phyloP scores from a whole-genome alignment of 2,113 vertebrate species.

The Elephantulus edwardii region DNA sequence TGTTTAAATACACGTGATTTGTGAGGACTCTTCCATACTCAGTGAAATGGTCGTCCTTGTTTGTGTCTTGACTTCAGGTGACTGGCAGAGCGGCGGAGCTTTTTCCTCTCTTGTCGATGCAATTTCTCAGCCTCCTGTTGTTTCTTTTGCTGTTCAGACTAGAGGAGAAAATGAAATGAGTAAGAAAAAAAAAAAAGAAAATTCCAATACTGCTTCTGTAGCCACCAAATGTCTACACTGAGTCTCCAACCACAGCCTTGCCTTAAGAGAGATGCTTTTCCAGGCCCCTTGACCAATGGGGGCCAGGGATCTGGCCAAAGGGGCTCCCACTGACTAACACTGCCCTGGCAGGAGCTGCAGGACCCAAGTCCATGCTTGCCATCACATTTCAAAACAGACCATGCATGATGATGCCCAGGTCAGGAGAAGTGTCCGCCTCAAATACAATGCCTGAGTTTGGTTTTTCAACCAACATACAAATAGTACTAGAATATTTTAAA shows the following conservation, averaged over 20 bases:
- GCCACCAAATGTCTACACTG: background rate
- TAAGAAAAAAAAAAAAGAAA: background rate
- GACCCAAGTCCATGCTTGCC: background rate
- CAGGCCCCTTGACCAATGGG: too few relatives aligned
- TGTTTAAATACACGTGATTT: background rate
- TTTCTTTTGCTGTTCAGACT: conserved; percentile 93
- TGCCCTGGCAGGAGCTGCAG: background rate
- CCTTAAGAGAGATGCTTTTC: background rate
- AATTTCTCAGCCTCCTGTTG: conserved; percentile 92
- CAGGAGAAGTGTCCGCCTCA: background rate
- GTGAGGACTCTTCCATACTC: conserved; percentile 2
- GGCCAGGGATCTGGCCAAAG: rapidly evolving
- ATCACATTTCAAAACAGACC: background rate
- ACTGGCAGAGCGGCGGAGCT: conserved; percentile 90
- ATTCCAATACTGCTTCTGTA: rapidly evolving
- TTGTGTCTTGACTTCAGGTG: conserved; percentile 85
- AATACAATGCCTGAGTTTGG: background rate
- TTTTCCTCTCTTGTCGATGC: conserved; percentile 93
- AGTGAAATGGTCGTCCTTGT: conserved; percentile 79
- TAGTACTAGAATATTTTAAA: too few relatives aligned
- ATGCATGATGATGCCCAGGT: background rate
- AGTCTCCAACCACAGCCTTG: rapidly evolving
- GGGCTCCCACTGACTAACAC: background rate
- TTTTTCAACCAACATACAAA: background rate
- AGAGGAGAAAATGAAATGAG: conserved; percentile 39